Evolutionary conservation across 1,140 invertebrate genomes (phyloP), one percentile per base, ranked within the genome.

Genomic region (Bombus polaris): DNA sequence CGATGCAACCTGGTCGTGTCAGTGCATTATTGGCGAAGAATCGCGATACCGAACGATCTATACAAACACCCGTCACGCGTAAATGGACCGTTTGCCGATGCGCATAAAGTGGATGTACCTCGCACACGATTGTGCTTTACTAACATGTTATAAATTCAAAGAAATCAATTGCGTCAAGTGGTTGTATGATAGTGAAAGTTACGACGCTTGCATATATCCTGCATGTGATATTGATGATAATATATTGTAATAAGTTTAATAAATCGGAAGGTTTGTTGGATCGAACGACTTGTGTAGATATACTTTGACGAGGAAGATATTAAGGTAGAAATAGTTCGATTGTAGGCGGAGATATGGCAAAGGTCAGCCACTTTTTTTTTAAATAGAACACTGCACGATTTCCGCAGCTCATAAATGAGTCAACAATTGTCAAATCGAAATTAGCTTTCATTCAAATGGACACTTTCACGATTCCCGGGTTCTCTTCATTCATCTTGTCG

Each of bases 1-100:
- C 47, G 28, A 13, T 57, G 25, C 25, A 72, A 73, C 42, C 44
- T 62, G 79, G 28, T 32, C 37, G 47, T 59, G 70, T 44, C 53
- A 4, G 53, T 72, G 35, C 65, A 25, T 83, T 77, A 77, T 37
- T 53, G 42, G 59, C 35, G 35, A 83, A 66, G 59, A 66, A 75
- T 76, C 72, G 57, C n/a, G 59, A 39, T 35, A 32, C 81, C 28
- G n/a, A 32, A 37, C 32, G 44, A 68, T 57, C 72, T 68, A 44
- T 70, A 32, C 32, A 53, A 47, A 76, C 37, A 47, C 18, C 10
- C 37, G 37, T 44, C 32, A 32, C 1, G 42, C 39, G 5, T 57
- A 57, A 70, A 70, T 35, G 47, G 37, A n/a, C 42, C 12, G 18
- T n/a, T 39, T 3, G 44, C 32, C 22, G 44, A 83, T 57, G 37